Base-by-base conservation (phyloP, 1,140 invertebrate species). In the Amphibalanus amphitrite region DNA sequence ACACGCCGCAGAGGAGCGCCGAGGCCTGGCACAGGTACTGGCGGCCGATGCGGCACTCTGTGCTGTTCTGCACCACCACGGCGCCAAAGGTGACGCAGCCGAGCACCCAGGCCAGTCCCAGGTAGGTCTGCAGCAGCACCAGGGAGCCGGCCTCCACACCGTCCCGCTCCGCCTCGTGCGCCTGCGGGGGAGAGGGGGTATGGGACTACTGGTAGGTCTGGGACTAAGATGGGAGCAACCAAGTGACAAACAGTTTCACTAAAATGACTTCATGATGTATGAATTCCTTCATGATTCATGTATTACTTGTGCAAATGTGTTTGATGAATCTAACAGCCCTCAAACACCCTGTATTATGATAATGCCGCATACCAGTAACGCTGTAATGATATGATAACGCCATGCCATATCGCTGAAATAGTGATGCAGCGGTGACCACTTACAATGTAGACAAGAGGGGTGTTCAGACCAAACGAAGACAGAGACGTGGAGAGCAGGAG, bases 401-500 rank as follows among this genome's bases (percentile, higher is more conserved):
- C n/a, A n/a, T n/a, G n/a, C n/a, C n/a, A n/a, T n/a, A n/a, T n/a
- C n/a, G n/a, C n/a, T n/a, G n/a, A n/a, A n/a, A n/a, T n/a, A n/a
- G n/a, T n/a, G n/a, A n/a, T n/a, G n/a, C n/a, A n/a, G n/a, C n/a
- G n/a, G n/a, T n/a, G n/a, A 8, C n/a, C 29, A 40, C 81, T 84
- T 79, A 89, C 87, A 79, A 95, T 80, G 79, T 91, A 89, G 79
- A 93, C 90, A 78, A 93, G 88, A 0, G 92, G 92, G 0, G 90
- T 90, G 77, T 91, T 91, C 73, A 94, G 89, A 6, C 91, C 92
- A 78, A 92, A 88, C 0, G 89, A 87, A 64, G 84, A 84, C 77
- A 90, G 87, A 1, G 87, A 87, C 0, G 90, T 89, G 0, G 91
- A 91, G 70, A 91, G 83, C 67, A 95, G 82, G 29, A 93, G 81